These are phyloP conservation scores for Vidua chalybeata DNA, from an alignment of 2,113 vertebrate species.

Conservation along the genomic window DNA sequence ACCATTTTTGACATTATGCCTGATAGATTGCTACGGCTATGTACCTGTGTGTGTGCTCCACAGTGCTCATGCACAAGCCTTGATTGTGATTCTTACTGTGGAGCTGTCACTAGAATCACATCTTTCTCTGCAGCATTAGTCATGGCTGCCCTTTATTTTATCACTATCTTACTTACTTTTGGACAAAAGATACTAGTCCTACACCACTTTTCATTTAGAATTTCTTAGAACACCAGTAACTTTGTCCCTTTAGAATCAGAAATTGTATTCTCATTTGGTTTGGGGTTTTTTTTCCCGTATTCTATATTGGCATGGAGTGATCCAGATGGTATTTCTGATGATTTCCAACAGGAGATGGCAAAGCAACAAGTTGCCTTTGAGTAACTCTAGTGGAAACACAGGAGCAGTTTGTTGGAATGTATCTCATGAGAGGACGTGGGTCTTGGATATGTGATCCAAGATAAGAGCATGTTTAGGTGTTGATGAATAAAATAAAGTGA, in stretches of 20 bases:
- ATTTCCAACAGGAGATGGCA: constrained; percentile 32
- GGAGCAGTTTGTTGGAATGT: constrained; percentile 41
- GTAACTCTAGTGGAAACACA: background rate
- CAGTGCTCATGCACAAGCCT: background rate
- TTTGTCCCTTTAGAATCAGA: constrained; percentile 53
- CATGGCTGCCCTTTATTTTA: constrained; percentile 45
- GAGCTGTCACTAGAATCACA: constrained; percentile 47
- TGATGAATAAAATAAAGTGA: constrained; percentile 12
- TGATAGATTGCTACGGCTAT: background rate
- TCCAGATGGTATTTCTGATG: constrained; percentile 42
- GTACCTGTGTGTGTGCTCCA: background rate
- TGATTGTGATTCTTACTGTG: background rate
- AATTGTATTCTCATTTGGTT: background rate
- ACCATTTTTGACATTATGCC: background rate
- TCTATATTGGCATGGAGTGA: background rate
- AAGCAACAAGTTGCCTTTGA: constrained; percentile 43
- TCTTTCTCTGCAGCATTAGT: constrained; percentile 51
- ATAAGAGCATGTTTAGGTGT: constrained; percentile 34
- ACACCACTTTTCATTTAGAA: constrained; percentile 18
- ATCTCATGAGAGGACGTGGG: background rate
- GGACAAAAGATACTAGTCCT: constrained; percentile 37
- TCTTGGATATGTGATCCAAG: background rate
- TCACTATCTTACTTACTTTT: constrained; percentile 58
- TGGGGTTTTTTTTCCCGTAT: background rate
- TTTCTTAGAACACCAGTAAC: constrained; percentile 44